Conservation (phyloP, 2,888 invertebrate genomes). For the Tipula confusa region DNA sequence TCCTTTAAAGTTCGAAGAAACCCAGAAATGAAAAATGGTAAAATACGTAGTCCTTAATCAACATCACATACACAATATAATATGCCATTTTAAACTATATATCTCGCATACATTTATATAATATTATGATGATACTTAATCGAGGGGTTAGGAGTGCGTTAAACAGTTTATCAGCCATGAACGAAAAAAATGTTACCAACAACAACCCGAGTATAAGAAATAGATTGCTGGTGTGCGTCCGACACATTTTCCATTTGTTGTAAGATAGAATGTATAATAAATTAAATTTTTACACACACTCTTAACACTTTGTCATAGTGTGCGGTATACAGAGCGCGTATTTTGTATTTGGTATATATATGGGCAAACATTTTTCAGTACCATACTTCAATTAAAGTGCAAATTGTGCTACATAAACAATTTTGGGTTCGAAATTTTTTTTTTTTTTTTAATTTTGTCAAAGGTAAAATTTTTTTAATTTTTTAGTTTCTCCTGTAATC, state of each 20-base stretch:
- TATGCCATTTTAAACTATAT: background rate
- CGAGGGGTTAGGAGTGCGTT: background rate
- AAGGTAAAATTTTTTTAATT: background rate
- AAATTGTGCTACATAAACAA: background rate
- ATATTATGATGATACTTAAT: background rate
- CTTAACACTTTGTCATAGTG: slow-evolving; percentile 9
- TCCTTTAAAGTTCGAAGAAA: background rate
- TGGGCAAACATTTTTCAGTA: background rate
- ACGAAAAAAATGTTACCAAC: background rate
- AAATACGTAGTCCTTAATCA: background rate
- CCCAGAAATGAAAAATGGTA: background rate
- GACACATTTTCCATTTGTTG: slow-evolving; percentile 8
- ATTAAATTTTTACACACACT: slow-evolving; percentile 17
- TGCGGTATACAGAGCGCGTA: background rate
- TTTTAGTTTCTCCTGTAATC: background rate
- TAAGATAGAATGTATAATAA: background rate
- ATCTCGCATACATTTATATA: background rate
- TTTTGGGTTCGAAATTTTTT: background rate
- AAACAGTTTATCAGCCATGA: background rate
- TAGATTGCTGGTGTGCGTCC: slow-evolving; percentile 25
- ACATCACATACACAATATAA: background rate
- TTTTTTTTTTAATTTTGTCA: background rate
- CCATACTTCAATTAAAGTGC: background rate
- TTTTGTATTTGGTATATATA: background rate
- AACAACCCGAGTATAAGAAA: background rate